phyloP scores from a whole-genome alignment of 1,140 invertebrate species.

The Caerostris darwini region DNA sequence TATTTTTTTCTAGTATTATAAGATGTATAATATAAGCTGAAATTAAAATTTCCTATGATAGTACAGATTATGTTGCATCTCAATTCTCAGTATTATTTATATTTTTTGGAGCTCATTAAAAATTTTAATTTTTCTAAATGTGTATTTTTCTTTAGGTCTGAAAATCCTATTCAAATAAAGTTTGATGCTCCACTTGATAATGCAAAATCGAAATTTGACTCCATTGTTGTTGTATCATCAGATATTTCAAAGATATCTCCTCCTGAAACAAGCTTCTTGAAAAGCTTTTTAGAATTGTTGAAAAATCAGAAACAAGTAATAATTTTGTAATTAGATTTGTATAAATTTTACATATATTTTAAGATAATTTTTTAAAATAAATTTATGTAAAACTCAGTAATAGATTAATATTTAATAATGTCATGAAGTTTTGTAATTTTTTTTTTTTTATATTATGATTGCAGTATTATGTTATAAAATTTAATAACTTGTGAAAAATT shows the following conservation, averaged over 20 bases:
- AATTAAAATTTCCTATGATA: neutral
- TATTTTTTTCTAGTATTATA: neutral
- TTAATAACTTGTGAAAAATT: neutral
- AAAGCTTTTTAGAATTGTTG: slow-evolving; percentile 7
- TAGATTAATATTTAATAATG: too few relatives aligned
- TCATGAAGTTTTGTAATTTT: too few relatives aligned
- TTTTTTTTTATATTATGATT: too few relatives aligned
- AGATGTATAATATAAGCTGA: neutral
- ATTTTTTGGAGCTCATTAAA: neutral
- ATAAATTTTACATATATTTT: neutral
- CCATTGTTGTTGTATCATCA: slow-evolving; percentile 65
- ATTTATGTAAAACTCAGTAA: too few relatives aligned
- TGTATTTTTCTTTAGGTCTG: neutral
- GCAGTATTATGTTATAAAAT: neutral
- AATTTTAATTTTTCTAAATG: neutral
- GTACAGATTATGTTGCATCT: neutral
- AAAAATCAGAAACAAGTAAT: slow-evolving; percentile 55
- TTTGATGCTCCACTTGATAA: slow-evolving; percentile 15
- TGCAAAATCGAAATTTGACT: slow-evolving; percentile 62
- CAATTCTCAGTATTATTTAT: neutral
- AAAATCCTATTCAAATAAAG: slow-evolving; percentile 26
- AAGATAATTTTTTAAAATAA: too few relatives aligned
- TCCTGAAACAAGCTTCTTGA: slow-evolving; percentile 16
- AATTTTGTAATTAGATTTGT: neutral
- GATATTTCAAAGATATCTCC: slow-evolving; percentile 50